These are phyloP conservation scores for Lordiphosa stackelbergi DNA, from an alignment of 1,140 invertebrate genomes.

Conservation along the genomic window DNA sequence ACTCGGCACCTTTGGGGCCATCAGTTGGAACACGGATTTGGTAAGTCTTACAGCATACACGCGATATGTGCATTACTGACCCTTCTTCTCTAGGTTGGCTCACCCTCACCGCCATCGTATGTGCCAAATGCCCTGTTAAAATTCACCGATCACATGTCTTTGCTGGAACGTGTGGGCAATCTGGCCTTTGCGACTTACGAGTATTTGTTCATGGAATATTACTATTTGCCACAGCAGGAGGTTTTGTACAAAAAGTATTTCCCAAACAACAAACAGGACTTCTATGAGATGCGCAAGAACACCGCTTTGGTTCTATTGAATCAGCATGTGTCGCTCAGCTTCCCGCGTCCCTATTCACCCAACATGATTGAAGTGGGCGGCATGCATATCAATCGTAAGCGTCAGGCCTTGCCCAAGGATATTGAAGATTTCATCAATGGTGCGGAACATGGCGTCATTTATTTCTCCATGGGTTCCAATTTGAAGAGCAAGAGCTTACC, in stretches of 20 bases:
- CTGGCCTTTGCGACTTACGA: conserved; percentile 57
- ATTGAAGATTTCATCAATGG: conserved; percentile 79
- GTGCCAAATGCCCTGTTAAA: conserved; percentile 66
- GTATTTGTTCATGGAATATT: conserved; percentile 35
- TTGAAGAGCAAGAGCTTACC: conserved; percentile 79
- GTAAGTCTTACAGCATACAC: conserved; percentile 11
- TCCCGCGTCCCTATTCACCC: conserved; percentile 78
- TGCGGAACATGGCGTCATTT: conserved; percentile 80
- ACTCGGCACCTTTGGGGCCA: conserved; percentile 66
- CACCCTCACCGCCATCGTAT: conserved; percentile 74
- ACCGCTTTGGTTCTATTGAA: conserved; percentile 79
- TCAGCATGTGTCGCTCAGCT: conserved; percentile 79
- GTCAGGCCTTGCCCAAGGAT: conserved; percentile 76
- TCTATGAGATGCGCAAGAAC: conserved; percentile 74
- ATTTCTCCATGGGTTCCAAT: conserved; percentile 83
- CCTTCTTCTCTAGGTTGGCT: conserved; percentile 53
- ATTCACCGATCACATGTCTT: conserved; percentile 76
- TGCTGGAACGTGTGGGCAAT: conserved; percentile 77
- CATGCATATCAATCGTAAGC: conserved; percentile 78
- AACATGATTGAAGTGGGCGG: conserved; percentile 81
- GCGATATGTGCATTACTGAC: conserved; percentile 38
- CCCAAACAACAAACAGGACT: conserved; percentile 52
- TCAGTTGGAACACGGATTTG: conserved; percentile 64
- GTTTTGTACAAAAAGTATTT: conserved; percentile 73
- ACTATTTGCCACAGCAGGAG: conserved; percentile 68